phyloP scores from a whole-genome alignment of 2,113 vertebrate genomes.

The Ctenodactylus gundi region DNA sequence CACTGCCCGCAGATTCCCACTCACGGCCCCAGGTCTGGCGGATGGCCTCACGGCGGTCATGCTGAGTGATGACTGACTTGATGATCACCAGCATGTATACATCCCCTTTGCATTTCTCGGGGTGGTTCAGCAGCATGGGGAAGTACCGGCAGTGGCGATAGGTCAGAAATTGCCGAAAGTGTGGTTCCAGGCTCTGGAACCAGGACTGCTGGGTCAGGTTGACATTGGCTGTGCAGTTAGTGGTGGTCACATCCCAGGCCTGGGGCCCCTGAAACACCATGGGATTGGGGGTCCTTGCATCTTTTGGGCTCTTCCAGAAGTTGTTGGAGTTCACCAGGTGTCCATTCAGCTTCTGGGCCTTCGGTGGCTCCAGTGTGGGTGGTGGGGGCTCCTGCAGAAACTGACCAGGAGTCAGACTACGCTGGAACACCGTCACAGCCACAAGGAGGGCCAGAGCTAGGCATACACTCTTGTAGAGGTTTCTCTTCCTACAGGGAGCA shows the following conservation, averaged over 20 bases:
- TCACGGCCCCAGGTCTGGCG: slow-evolving; percentile 96
- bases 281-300: background rate
- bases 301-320: slow-evolving; percentile 89
- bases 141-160: slow-evolving; percentile 97
- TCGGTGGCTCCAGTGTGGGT: slow-evolving; percentile 5
- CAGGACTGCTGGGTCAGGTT: slow-evolving; percentile 89
- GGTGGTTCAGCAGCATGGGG: slow-evolving; percentile 94
- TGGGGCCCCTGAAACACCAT: background rate
- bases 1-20: slow-evolving; percentile 82
- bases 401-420: slow-evolving; percentile 82
- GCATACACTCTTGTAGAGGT: slow-evolving; percentile 87
- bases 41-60: slow-evolving; percentile 94
- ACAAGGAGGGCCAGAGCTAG: slow-evolving; percentile 89
- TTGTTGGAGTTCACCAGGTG: slow-evolving; percentile 23
- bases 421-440: slow-evolving; percentile 88
- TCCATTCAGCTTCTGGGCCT: slow-evolving; percentile 65
- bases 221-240: slow-evolving; percentile 91
- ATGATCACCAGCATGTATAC: slow-evolving; percentile 92
- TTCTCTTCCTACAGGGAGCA: slow-evolving; percentile 85
- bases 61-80: slow-evolving; percentile 94
- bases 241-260: slow-evolving; percentile 89
- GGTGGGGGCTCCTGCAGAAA: slow-evolving; percentile 80
- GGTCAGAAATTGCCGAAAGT: slow-evolving; percentile 93
- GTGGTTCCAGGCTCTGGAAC: slow-evolving; percentile 89
- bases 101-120: slow-evolving; percentile 89